Conservation (phyloP, 2,797 vertebrate genomes). For the Sebastes kiyomatsui region DNA sequence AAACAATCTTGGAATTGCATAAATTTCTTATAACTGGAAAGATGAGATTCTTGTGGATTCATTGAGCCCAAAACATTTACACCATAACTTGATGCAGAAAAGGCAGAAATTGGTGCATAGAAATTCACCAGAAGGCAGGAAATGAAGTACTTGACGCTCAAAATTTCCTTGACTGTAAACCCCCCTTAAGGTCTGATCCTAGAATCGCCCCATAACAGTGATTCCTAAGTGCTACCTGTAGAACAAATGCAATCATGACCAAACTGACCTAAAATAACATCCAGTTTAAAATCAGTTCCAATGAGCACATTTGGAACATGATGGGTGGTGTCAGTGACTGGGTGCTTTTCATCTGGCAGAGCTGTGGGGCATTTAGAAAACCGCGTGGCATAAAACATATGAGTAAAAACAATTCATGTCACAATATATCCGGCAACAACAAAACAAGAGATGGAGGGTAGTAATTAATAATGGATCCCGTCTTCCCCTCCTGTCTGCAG, state of each 20-base stretch:
- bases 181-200: no score
- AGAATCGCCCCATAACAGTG: no score
- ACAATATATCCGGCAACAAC: constrained; percentile 2
- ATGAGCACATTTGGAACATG: not conserved
- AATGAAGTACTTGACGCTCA: no score
- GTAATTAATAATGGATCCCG: constrained; percentile 18
- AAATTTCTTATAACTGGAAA: no score
- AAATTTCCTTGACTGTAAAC: no score
- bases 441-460: constrained; percentile 13
- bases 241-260: not conserved
- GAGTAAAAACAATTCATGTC: not conserved
- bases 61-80: no score
- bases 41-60: no score
- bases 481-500: constrained; percentile 20
- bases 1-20: no score
- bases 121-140: no score
- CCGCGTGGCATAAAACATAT: not conserved
- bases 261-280: not conserved
- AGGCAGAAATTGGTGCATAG: no score
- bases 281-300: not conserved
- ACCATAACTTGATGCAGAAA: no score
- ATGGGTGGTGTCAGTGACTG: no score
- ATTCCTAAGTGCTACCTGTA: not conserved
- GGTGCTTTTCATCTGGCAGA: not conserved
- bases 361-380: not conserved